Evolutionary conservation across 2,888 invertebrate species (phyloP).

Genomic region (Plagodis dolabraria): DNA sequence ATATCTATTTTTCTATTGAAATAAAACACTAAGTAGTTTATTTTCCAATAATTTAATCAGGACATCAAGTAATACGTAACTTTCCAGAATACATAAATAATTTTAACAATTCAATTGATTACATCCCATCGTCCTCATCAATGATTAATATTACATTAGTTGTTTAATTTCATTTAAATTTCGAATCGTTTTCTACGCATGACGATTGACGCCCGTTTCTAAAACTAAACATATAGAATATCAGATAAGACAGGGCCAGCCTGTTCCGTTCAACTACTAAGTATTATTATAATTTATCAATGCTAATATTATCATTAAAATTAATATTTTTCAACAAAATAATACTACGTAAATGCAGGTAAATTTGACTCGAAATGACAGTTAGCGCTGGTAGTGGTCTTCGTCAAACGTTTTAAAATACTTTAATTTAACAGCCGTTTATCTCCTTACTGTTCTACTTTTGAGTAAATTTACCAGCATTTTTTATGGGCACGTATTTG

Average conservation of each 20-base stretch:
- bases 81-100: slow-evolving; percentile 80
- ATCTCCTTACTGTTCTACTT: not conserved
- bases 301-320: slow-evolving; percentile 32
- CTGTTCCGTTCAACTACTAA: slow-evolving; percentile 63
- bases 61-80: slow-evolving; percentile 81
- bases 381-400: slow-evolving; percentile 1
- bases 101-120: slow-evolving; percentile 79
- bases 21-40: slow-evolving; percentile 40
- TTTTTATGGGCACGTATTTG: slow-evolving; percentile 5
- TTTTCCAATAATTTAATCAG: slow-evolving; percentile 80
- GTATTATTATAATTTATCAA: slow-evolving; percentile 22
- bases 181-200: slow-evolving; percentile 46
- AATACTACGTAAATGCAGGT: slow-evolving; percentile 4
- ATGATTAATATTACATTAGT: slow-evolving; percentile 49
- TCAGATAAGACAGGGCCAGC: slow-evolving; percentile 73
- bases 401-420: not conserved
- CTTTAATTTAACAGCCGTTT: not conserved
- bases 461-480: slow-evolving; percentile 16
- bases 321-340: slow-evolving; percentile 22
- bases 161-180: slow-evolving; percentile 47
- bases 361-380: slow-evolving; percentile 16
- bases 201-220: slow-evolving; percentile 25
- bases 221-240: slow-evolving; percentile 57
- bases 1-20: slow-evolving; percentile 1
- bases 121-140: slow-evolving; percentile 56